Evolutionary conservation across 1,140 invertebrate genomes (phyloP).

Genomic region (Tetragnatha versicolor): DNA sequence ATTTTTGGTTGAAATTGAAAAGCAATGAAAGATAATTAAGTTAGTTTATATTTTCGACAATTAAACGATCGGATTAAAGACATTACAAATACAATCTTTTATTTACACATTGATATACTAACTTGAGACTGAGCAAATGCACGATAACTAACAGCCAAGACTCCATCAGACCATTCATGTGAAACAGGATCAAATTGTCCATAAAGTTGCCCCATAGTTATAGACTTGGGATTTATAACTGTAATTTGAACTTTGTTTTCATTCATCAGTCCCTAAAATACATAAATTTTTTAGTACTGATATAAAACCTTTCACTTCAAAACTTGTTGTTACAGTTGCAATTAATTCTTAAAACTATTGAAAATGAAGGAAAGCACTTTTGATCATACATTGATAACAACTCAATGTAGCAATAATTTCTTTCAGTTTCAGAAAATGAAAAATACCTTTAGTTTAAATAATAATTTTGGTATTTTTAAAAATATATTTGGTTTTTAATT

Average conservation of each 20-base stretch:
- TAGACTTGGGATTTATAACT: slow-evolving; percentile 94
- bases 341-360: too few species aligned
- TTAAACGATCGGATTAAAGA: too few species aligned
- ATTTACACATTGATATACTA: slow-evolving; percentile 45
- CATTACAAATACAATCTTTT: neutral
- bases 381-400: neutral
- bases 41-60: neutral
- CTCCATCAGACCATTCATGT: slow-evolving; percentile 90
- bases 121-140: slow-evolving; percentile 80
- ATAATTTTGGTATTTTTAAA: neutral
- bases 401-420: neutral
- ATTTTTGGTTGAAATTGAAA: too few species aligned
- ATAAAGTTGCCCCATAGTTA: slow-evolving; percentile 95
- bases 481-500: neutral
- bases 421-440: neutral
- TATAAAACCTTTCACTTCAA: too few species aligned
- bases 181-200: slow-evolving; percentile 93
- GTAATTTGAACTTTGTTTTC: slow-evolving; percentile 89
- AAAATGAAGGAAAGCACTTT: too few species aligned
- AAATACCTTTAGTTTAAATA: neutral
- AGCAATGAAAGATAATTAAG: too few species aligned
- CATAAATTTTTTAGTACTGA: too few species aligned
- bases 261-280: slow-evolving; percentile 73
- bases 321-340: too few species aligned
- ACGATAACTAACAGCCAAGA: slow-evolving; percentile 90